Base-by-base conservation (phyloP, 2,888 invertebrate species). In the Agonopterix subpropinquella region DNA sequence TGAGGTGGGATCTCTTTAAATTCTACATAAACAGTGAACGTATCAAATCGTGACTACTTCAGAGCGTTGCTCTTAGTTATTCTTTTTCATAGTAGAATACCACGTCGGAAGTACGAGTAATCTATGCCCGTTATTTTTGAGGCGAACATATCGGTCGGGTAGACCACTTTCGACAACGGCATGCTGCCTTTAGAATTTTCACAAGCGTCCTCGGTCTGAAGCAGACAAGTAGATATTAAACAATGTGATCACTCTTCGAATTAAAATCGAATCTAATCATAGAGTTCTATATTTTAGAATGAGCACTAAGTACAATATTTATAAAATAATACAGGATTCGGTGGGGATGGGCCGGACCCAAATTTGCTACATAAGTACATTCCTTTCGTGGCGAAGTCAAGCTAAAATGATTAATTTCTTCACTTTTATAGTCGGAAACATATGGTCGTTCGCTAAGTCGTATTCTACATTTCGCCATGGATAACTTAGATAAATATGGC, bases 1-100 rank as follows among this genome's bases (percentile, higher is more conserved):
- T 57, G 56, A 72, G 85, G 85, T 80, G 83, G 84, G 85, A 77
- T 79, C 41, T 60, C 64, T 67, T 68, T 64, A 70, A 70, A 67
- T 64, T 66, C 69, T 48, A 70, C 67, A 49, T 62, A 66, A 64
- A 64, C 68, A 58, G 68, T 67, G 69, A 69, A 68, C 65, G 59
- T 67, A 68, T 64, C 62, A 69, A 71, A 70, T 67, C 64, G 64
- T 65, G 65, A 58, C 62, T 67, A 70, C 63, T 62, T 62, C 60
- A 57, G 57, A 62, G 56, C 56, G 53, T 57, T 51, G 52, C 53
- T 44, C 15, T 47, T 35, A 41, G 44, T 36, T 36, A 28, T 28
- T 28, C 28, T 28, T 43, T 43, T 51, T 36, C 47, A 51, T 47
- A 28, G 28, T 47, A 51, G 39, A 48, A 48, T 41, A 28, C 18